Evolutionary conservation across 2,888 invertebrate genomes (phyloP).

Genomic region (Cyclophora punctaria): DNA sequence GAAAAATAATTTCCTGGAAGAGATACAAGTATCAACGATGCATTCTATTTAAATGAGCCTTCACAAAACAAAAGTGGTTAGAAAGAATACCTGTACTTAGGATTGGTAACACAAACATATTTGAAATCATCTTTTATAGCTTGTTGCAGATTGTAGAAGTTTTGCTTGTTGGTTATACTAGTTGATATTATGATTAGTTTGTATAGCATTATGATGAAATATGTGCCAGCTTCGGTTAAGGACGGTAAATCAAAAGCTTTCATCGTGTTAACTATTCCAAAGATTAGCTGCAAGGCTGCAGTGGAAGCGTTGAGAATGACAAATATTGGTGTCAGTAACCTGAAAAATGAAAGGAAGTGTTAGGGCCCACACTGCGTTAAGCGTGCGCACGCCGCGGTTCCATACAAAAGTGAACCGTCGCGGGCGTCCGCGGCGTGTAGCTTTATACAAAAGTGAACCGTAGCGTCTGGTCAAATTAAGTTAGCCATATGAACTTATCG

Average conservation of each 20-base stretch:
- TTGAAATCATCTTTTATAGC: constrained; percentile 38
- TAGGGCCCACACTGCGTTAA: too few relatives aligned
- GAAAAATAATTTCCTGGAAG: constrained; percentile 39
- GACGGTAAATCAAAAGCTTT: constrained; percentile 24
- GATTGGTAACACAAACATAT: constrained; percentile 33
- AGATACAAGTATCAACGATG: not conserved
- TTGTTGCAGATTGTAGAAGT: constrained; percentile 32
- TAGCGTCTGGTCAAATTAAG: too few relatives aligned
- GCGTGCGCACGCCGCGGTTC: too few relatives aligned
- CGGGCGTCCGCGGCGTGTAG: too few relatives aligned
- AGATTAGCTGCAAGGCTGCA: not conserved
- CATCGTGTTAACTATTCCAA: constrained; percentile 27
- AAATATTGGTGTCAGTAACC: constrained; percentile 17
- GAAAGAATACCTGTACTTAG: constrained; percentile 32
- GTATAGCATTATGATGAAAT: constrained; percentile 35
- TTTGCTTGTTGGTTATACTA: constrained; percentile 26
- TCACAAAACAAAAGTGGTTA: not conserved
- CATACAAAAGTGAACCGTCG: too few relatives aligned
- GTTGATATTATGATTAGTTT: constrained; percentile 31
- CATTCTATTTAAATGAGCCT: not conserved
- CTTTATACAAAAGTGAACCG: too few relatives aligned
- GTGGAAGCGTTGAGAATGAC: not conserved
- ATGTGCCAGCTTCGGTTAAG: constrained; percentile 39
- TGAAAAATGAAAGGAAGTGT: constrained; percentile 9
- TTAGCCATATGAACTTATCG: too few relatives aligned